Conservation (phyloP, 2,888 invertebrate species). For the Galerucella nymphaeae region DNA sequence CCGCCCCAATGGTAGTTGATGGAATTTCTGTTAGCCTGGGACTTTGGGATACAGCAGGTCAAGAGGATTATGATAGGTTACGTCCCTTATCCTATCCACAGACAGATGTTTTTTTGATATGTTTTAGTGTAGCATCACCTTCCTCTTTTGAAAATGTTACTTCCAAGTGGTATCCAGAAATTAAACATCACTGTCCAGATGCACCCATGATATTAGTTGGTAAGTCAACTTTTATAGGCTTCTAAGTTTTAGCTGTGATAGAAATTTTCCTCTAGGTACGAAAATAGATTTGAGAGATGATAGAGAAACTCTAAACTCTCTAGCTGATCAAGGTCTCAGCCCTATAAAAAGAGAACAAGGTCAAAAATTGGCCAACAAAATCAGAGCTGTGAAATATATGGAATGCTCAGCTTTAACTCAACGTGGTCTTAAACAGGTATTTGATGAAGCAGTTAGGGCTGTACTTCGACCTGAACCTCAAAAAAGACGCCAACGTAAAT, state of each 20-base stretch:
- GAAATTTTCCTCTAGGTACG: constrained; percentile 74
- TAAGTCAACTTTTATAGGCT: constrained; percentile 63
- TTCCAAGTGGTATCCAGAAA: constrained; percentile 99
- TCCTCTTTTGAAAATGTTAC: constrained; percentile 99
- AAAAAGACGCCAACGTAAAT: constrained; percentile 93
- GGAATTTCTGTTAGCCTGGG: constrained; percentile 96
- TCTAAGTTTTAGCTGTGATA: background rate
- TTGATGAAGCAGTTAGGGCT: constrained; percentile 98
- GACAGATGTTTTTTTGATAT: constrained; percentile 99
- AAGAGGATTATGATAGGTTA: constrained; percentile 96
- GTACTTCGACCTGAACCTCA: constrained; percentile 97
- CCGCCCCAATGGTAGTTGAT: constrained; percentile 98
- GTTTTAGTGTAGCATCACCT: constrained; percentile 99
- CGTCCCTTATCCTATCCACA: constrained; percentile 97
- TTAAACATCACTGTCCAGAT: constrained; percentile 99
- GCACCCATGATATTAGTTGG: constrained; percentile 99
- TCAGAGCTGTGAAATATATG: constrained; percentile 98
- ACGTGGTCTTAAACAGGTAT: constrained; percentile 97
- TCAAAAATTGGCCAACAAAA: constrained; percentile 97
- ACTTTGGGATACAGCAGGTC: constrained; percentile 98
- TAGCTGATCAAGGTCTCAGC: constrained; percentile 94
- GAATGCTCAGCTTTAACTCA: constrained; percentile 99
- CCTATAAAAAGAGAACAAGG: constrained; percentile 98
- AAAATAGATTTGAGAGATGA: constrained; percentile 99
- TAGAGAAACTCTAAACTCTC: constrained; percentile 90